Percentiles rank a stretch among this genome's conserved stretches.
Evolutionary conservation across 2,888 invertebrate genomes (phyloP).

Genomic region (Icerya purchasi): DNA sequence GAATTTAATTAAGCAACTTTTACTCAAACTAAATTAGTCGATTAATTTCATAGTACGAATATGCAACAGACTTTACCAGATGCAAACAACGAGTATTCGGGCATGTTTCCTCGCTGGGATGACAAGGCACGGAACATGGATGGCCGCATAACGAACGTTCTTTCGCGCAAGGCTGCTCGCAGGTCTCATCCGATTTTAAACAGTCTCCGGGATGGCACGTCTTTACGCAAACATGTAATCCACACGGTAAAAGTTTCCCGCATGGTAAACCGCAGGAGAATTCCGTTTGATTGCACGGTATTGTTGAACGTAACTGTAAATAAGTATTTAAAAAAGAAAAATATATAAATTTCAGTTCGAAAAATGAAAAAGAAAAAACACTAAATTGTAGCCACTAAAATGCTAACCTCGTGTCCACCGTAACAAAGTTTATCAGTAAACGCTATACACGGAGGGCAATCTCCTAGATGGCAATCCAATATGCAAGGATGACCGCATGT

Average conservation of each 20-base stretch:
- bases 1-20: too few species aligned
- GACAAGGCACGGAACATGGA: conserved; percentile 64
- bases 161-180: conserved; percentile 57
- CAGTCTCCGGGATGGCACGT: conserved; percentile 59
- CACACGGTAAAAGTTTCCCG: conserved; percentile 54
- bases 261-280: conserved; percentile 83
- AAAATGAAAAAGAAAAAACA: too few species aligned
- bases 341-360: too few species aligned
- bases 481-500: conserved; percentile 60
- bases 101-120: conserved; percentile 37
- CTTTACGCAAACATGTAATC: conserved; percentile 60
- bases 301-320: conserved; percentile 54
- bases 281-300: conserved; percentile 65
- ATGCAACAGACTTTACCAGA: too few species aligned
- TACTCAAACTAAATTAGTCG: too few species aligned
- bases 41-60: too few species aligned
- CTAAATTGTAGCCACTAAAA: too few species aligned
- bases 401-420: conserved; percentile 55
- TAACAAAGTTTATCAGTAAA: conserved; percentile 68
- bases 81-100: conserved; percentile 48
- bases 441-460: conserved; percentile 68
- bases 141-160: conserved; percentile 56
- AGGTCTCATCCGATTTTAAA: conserved; percentile 39
- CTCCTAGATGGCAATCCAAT: conserved; percentile 60
- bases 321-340: conserved; percentile 7